A percentile compares a stretch with the other conserved stretches of the same genome.
Evolutionary conservation across 2,113 vertebrate species (phyloP).

Genomic region (Macquaria australasica): DNA sequence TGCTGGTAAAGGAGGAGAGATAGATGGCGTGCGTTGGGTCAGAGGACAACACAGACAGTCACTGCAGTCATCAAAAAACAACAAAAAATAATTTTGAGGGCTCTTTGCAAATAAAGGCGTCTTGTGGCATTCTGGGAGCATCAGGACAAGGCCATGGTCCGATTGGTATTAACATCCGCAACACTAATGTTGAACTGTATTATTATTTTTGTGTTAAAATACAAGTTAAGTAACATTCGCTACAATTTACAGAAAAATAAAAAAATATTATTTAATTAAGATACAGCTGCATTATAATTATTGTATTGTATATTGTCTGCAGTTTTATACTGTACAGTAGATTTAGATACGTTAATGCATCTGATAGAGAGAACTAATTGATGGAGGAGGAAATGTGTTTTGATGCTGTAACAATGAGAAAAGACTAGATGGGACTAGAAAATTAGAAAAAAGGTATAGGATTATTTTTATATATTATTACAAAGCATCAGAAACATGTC

Average conservation of each 20-base stretch:
- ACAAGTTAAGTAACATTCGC: background rate
- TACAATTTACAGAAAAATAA: background rate
- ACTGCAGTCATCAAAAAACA: background rate
- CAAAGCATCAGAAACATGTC: background rate
- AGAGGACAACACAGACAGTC: background rate
- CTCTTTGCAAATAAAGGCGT: background rate
- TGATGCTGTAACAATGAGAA: background rate
- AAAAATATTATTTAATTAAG: too few species aligned
- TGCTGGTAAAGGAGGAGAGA: constrained; percentile 4
- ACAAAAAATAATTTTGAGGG: background rate
- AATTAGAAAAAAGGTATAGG: background rate
- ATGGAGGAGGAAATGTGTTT: background rate
- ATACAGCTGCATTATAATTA: background rate
- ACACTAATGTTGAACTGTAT: background rate
- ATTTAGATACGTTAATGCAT: background rate
- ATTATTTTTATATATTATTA: background rate
- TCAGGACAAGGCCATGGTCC: background rate
- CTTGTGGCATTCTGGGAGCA: background rate
- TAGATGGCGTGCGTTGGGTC: background rate
- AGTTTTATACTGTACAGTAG: background rate
- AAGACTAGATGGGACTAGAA: background rate
- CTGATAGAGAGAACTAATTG: background rate
- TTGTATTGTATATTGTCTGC: background rate
- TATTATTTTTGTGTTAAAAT: background rate
- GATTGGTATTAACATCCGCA: background rate